Base-by-base conservation (phyloP, 2,113 vertebrate genomes). In the Sturnus vulgaris region DNA sequence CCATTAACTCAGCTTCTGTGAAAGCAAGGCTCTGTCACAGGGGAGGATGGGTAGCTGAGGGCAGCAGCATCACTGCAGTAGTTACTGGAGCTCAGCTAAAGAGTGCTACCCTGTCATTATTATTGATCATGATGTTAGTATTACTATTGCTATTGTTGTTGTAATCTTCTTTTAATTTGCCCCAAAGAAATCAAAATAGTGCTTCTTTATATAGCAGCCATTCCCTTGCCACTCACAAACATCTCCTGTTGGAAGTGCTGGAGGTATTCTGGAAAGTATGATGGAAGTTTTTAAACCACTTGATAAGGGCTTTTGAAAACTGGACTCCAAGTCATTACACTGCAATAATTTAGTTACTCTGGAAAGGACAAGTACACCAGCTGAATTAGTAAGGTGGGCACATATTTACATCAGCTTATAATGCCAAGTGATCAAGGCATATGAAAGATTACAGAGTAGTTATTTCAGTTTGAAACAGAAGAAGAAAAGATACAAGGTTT, bases 31-130 rank as follows among this genome's bases (percentile, higher is more conserved):
- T 85, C 56, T 75, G 73, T 77, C 84, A 90, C 78, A 31, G 73
- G 65, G 92, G 92, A 93, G 70, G 90, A 84, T 82, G 93, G 81
- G 93, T 77, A 79, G 78, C 85, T 87, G 77, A 94, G 85, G 85
- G 78, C 91, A 86, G 91, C 93, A 91, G 64, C 81, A 91, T 16
- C 65, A 30, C 83, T 89, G 77, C 81, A 59, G 69, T 5, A 42
- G 16, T 55, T 86, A 71, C 7, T 4, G 4, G 31, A 85, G 56
- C 56, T 85, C 75, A 80, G 55, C 53, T 79, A 64, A 24, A 68
- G 35, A 92, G 17, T 31, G 17, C 49, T 80, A 79, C 59, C 53
- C 46, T 78, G 68, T 66, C 16, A 27, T 79, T 89, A 56, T 53
- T 82, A 79, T 8, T 53, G n/a, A 72, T 72, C n/a, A 17, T 35